Evolutionary conservation across 2,888 invertebrate genomes (phyloP).

Genomic region (Coremacera marginata): DNA sequence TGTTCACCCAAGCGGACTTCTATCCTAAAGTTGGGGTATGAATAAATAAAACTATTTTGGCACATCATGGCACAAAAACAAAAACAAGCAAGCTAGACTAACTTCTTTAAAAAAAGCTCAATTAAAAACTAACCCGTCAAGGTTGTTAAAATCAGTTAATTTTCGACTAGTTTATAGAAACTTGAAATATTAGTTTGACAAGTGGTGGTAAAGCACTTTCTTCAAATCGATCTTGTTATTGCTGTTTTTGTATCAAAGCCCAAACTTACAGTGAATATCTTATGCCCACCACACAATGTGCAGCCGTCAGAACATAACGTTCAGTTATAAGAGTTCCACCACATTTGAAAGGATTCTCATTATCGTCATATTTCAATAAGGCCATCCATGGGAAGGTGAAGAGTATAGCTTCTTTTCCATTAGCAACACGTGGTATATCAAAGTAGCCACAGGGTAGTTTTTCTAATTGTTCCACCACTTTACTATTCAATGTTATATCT

Average conservation of each 20-base stretch:
- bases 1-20: constrained; percentile 60
- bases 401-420: constrained; percentile 56
- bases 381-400: constrained; percentile 61
- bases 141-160: no score
- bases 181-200: no score
- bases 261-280: constrained; percentile 53
- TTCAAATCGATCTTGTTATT: not conserved
- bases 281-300: constrained; percentile 53
- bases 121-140: no score
- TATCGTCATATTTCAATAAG: constrained; percentile 52
- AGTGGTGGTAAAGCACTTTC: no score
- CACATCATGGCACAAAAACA: no score
- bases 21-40: constrained; percentile 41
- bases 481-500: constrained; percentile 57
- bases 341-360: constrained; percentile 51
- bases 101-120: no score
- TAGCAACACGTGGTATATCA: constrained; percentile 51
- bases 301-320: constrained; percentile 60
- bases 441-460: constrained; percentile 50
- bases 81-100: not conserved
- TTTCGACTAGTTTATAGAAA: no score
- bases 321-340: constrained; percentile 56
- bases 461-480: constrained; percentile 49
- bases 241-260: no score
- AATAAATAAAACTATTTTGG: no score